Evolutionary conservation across 2,888 invertebrate species (phyloP).

Genomic region (Drosophila borealis): DNA sequence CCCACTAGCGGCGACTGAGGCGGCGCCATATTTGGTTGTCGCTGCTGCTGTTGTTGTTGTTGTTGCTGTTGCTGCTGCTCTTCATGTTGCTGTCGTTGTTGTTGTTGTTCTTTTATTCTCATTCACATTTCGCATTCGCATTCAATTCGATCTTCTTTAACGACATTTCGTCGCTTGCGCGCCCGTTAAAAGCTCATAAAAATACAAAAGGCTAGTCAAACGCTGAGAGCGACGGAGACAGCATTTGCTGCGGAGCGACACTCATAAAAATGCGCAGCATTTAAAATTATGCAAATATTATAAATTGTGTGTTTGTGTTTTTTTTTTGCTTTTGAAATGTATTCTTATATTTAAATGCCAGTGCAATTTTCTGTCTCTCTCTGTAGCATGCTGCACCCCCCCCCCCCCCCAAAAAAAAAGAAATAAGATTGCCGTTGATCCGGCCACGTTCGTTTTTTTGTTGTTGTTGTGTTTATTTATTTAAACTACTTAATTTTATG

Average conservation of each 20-base stretch:
- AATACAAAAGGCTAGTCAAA: constrained; percentile 54
- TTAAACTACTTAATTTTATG: constrained; percentile 79
- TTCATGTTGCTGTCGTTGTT: constrained; percentile 25
- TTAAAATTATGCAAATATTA: constrained; percentile 49
- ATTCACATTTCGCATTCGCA: constrained; percentile 69
- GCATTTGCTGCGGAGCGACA: constrained; percentile 12
- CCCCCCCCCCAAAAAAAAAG: constrained; percentile 24
- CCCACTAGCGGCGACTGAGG: constrained; percentile 47
- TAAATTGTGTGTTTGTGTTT: constrained; percentile 25
- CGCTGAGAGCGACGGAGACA: constrained; percentile 15
- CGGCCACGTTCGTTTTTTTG: constrained; percentile 46
- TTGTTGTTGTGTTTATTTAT: constrained; percentile 58
- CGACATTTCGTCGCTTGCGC: constrained; percentile 59
- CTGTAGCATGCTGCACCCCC: neutral
- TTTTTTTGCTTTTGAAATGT: constrained; percentile 15
- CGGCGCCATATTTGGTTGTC: constrained; percentile 72
- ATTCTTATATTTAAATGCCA: constrained; percentile 35
- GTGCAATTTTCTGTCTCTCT: constrained; percentile 41
- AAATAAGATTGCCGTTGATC: constrained; percentile 40
- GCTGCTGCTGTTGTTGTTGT: constrained; percentile 13
- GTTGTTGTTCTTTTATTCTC: constrained; percentile 38
- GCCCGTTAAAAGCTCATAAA: constrained; percentile 61
- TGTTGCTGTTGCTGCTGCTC: constrained; percentile 10
- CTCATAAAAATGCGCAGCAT: constrained; percentile 58
- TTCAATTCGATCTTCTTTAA: constrained; percentile 77